A percentile compares a stretch with the other conserved stretches of the same genome.
Evolutionary conservation across 2,113 vertebrate genomes (phyloP).

Genomic region (Hippocampus comes): DNA sequence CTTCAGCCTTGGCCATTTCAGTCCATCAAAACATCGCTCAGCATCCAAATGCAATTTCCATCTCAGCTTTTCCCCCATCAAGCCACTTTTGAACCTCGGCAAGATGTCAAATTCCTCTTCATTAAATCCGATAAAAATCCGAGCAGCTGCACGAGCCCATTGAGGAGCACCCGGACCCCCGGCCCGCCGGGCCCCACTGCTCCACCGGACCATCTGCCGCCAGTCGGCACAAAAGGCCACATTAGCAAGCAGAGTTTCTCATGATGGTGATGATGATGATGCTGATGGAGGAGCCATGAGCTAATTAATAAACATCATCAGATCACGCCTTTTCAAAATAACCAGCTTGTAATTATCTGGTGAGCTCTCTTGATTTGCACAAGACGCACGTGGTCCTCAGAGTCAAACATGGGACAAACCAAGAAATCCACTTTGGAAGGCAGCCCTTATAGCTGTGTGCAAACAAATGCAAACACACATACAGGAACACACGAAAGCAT

Average conservation of each 20-base stretch:
- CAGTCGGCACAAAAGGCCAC: slow-evolving; percentile 53
- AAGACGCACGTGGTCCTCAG: slow-evolving; percentile 20
- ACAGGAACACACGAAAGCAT: background rate
- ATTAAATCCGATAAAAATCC: slow-evolving; percentile 15
- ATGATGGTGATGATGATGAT: slow-evolving; percentile 47
- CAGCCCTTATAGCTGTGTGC: background rate
- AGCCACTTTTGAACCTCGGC: slow-evolving; percentile 7
- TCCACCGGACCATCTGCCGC: slow-evolving; percentile 36
- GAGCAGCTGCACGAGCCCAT: slow-evolving; percentile 4
- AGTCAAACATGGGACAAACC: slow-evolving; percentile 35
- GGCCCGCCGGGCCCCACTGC: background rate
- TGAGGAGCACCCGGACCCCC: background rate
- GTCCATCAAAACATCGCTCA: background rate
- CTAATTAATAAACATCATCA: slow-evolving; percentile 63
- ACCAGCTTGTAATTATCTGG: slow-evolving; percentile 50
- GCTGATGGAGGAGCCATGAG: slow-evolving; percentile 32
- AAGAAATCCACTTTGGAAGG: slow-evolving; percentile 9
- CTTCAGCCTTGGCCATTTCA: background rate
- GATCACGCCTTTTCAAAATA: slow-evolving; percentile 49
- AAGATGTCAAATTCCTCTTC: slow-evolving; percentile 13
- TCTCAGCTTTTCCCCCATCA: background rate
- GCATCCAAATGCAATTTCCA: slow-evolving; percentile 1
- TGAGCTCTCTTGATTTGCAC: slow-evolving; percentile 34
- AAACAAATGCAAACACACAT: slow-evolving; percentile 7
- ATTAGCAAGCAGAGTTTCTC: slow-evolving; percentile 57